phyloP scores from a whole-genome alignment of 1,140 invertebrate genomes.

The Polypedilum pembai region DNA sequence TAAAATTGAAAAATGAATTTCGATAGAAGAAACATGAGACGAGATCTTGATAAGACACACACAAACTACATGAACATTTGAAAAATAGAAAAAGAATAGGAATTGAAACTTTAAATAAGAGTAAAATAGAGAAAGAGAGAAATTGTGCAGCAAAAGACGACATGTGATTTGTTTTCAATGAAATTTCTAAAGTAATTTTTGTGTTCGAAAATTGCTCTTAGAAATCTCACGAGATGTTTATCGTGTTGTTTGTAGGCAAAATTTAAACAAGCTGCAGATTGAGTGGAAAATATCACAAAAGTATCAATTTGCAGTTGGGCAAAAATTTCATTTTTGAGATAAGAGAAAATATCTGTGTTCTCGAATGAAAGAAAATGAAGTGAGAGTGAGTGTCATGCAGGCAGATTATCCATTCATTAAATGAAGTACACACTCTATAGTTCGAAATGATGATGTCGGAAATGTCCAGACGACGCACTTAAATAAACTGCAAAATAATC shows the following conservation, averaged over 20 bases:
- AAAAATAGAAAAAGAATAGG: not conserved
- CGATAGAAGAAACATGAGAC: not conserved
- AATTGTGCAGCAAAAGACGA: not conserved
- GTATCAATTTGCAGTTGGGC: too few species aligned
- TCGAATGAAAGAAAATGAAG: not conserved
- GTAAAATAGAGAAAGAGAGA: not conserved
- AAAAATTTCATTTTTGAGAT: too few species aligned
- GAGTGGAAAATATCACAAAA: too few species aligned
- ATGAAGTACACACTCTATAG: not conserved
- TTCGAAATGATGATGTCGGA: too few species aligned
- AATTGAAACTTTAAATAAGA: not conserved
- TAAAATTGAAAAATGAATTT: not conserved
- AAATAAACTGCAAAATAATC: not conserved
- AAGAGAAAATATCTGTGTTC: not conserved
- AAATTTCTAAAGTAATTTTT: too few species aligned
- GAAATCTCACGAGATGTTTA: not conserved
- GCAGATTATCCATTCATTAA: not conserved
- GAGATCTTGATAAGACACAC: constrained; percentile 4
- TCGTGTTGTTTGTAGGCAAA: not conserved
- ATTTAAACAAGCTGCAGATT: too few species aligned
- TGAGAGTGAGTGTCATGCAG: not conserved
- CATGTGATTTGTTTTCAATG: not conserved
- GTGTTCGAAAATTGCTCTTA: too few species aligned
- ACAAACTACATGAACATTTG: not conserved
- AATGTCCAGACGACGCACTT: too few species aligned